Percentiles rank a stretch among this genome's conserved stretches.
Conservation (phyloP, 2,797 vertebrate genomes). For the Glossophaga mutica region DNA sequence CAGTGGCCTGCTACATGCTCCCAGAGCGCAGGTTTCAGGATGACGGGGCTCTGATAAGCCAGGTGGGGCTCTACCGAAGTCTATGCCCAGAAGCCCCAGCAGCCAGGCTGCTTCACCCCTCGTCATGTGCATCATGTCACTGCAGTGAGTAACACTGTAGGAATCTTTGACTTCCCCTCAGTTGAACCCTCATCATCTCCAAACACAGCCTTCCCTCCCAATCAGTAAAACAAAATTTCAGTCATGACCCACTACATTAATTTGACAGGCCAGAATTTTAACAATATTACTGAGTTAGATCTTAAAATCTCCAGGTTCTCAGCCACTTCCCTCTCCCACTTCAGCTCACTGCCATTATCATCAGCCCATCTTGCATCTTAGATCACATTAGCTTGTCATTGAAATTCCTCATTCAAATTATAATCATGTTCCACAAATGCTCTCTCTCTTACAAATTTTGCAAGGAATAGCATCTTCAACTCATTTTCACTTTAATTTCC, state of each 20-base stretch:
- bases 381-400: background rate
- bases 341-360: background rate
- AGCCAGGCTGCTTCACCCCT: background rate
- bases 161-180: background rate
- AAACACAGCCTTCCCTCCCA: background rate
- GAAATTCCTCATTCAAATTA: slow-evolving; percentile 2
- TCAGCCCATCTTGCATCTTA: background rate
- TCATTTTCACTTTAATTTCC: background rate
- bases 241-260: background rate
- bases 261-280: background rate
- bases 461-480: background rate
- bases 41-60: background rate
- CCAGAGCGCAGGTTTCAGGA: background rate
- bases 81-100: background rate
- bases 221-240: background rate
- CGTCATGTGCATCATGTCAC: background rate
- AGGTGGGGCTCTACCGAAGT: background rate
- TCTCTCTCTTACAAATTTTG: background rate
- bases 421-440: background rate
- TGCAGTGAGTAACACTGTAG: background rate
- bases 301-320: background rate
- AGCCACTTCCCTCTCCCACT: background rate
- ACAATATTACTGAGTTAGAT: background rate
- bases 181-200: background rate
- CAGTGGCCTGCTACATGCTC: background rate